phyloP scores from a whole-genome alignment of 92 coral and sea anemone species.

The Heteractis magnifica region DNA sequence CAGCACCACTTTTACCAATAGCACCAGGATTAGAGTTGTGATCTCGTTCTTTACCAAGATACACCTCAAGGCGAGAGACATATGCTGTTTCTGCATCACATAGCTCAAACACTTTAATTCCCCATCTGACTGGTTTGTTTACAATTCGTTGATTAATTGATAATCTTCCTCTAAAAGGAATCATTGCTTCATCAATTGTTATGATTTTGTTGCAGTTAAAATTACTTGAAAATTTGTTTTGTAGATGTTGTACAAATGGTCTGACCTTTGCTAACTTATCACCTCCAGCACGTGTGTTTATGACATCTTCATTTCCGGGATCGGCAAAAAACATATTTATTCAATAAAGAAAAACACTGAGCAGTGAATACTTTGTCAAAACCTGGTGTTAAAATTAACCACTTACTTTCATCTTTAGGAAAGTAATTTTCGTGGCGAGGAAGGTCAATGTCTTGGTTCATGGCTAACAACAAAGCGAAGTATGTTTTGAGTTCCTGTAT shows the following conservation, averaged over 20 bases:
- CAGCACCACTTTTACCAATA: conserved; percentile 38
- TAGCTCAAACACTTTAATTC: conserved; percentile 36
- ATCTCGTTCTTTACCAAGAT: conserved; percentile 43
- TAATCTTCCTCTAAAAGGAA: conserved; percentile 42
- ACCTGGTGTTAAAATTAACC: conserved; percentile 44
- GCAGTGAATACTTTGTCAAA: conserved; percentile 44
- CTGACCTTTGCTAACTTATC: conserved; percentile 32
- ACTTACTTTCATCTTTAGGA: conserved; percentile 32
- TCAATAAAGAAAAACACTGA: conserved; percentile 40
- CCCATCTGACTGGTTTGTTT: conserved; percentile 43
- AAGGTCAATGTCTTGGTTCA: conserved; percentile 24
- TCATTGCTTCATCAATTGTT: conserved; percentile 57
- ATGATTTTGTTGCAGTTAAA: conserved; percentile 41
- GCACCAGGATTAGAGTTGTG: conserved; percentile 30
- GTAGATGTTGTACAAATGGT: conserved; percentile 31
- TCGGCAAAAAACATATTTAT: conserved; percentile 47
- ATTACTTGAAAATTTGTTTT: conserved; percentile 22
- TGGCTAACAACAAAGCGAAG: conserved; percentile 36
- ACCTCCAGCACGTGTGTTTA: not conserved
- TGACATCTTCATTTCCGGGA: conserved; percentile 26
- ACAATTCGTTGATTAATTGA: conserved; percentile 38
- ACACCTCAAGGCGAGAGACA: conserved; percentile 31
- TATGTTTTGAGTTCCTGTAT: conserved; percentile 42
- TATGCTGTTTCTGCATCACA: conserved; percentile 44
- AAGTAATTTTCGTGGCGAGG: conserved; percentile 31